phyloP scores from a whole-genome alignment of 2,888 invertebrate species.

The Ethmia dodecea region DNA sequence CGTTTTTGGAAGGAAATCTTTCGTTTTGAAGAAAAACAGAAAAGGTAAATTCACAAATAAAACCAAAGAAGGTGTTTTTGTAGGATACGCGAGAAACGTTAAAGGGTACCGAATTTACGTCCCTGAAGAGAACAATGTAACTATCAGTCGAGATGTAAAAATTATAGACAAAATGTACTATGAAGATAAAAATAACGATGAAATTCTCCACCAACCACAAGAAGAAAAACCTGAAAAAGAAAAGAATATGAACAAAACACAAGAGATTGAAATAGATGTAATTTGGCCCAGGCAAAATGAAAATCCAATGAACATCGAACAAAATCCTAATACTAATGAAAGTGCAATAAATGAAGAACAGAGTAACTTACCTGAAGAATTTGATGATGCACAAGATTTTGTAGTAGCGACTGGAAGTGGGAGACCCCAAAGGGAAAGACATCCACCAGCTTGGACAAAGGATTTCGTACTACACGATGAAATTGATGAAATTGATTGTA shows the following conservation, averaged over 20 bases:
- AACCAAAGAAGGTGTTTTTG: slow-evolving; percentile 6
- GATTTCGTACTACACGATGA: not conserved
- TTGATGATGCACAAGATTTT: not conserved
- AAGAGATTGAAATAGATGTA: slow-evolving; percentile 3
- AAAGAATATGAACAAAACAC: not conserved
- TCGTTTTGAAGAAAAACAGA: slow-evolving; percentile 7
- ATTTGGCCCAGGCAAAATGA: not conserved
- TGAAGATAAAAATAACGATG: no score
- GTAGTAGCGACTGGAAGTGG: no score
- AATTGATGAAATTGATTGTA: not conserved
- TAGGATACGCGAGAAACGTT: slow-evolving; percentile 1
- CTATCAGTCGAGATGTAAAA: slow-evolving; percentile 2
- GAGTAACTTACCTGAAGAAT: not conserved
- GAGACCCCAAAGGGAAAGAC: no score
- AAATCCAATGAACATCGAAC: not conserved
- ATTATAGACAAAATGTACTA: slow-evolving; percentile 4
- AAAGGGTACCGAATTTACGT: slow-evolving; percentile 7
- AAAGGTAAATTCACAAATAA: slow-evolving; percentile 9
- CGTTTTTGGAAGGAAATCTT: slow-evolving; percentile 12
- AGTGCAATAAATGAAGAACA: not conserved
- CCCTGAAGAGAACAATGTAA: not conserved
- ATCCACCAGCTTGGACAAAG: not conserved
- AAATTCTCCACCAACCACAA: no score
- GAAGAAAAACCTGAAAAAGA: not conserved
- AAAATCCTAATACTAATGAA: not conserved